phyloP scores from a whole-genome alignment of 1,140 invertebrate genomes.

The Periplaneta americana region DNA sequence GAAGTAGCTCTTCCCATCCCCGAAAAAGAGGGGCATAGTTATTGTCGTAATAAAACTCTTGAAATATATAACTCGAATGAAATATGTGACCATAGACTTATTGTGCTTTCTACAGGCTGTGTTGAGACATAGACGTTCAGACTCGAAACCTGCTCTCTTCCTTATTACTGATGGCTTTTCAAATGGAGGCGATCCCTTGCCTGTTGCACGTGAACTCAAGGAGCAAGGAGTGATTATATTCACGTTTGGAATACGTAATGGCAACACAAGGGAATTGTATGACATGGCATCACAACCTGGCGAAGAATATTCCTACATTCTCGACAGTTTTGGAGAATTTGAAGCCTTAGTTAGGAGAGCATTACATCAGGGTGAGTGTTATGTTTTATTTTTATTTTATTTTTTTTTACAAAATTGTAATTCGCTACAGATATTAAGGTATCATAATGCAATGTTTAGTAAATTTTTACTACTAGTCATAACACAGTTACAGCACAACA shows the following conservation, averaged over 20 bases:
- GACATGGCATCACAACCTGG: conserved; percentile 60
- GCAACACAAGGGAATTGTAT: conserved; percentile 57
- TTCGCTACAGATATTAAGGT: too few relatives aligned
- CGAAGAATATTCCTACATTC: conserved; percentile 58
- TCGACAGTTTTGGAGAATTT: conserved; percentile 67
- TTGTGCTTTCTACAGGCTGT: conserved; percentile 42
- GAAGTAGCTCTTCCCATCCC: too few relatives aligned
- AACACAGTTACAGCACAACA: too few relatives aligned
- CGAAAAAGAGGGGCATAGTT: too few relatives aligned
- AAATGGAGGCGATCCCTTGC: conserved; percentile 61
- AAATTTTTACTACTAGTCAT: too few relatives aligned
- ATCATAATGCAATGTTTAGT: too few relatives aligned
- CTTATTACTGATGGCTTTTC: conserved; percentile 69
- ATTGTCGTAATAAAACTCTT: not conserved
- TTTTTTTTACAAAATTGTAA: too few relatives aligned
- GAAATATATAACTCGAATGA: not conserved
- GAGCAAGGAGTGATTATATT: conserved; percentile 51
- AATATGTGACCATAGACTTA: not conserved
- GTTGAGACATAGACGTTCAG: conserved; percentile 41
- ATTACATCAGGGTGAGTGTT: conserved; percentile 53
- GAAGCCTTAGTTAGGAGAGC: conserved; percentile 62
- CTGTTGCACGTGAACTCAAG: conserved; percentile 48
- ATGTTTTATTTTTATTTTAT: too few relatives aligned
- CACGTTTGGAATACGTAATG: conserved; percentile 56
- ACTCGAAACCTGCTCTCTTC: conserved; percentile 56